Evolutionary conservation across 1,140 invertebrate species (phyloP).

Genomic region (Coptotermes formosanus): DNA sequence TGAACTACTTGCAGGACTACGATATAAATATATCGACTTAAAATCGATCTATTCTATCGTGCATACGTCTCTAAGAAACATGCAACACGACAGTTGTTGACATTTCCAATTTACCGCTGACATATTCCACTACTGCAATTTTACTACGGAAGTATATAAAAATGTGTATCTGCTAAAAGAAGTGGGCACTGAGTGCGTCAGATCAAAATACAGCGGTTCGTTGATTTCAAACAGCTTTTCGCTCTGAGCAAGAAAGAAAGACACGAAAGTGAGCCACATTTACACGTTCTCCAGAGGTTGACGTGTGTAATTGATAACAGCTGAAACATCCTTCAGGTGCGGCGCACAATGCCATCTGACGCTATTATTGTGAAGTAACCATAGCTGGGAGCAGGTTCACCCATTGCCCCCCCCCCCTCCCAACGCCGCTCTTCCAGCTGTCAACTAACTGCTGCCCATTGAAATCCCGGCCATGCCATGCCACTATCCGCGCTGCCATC

Average conservation of each 20-base stretch:
- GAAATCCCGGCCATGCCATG: slow-evolving; percentile 8
- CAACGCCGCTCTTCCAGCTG: neutral
- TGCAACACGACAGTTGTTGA: too few species aligned
- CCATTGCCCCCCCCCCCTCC: neutral
- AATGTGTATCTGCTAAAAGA: too few species aligned
- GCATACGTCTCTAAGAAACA: too few species aligned
- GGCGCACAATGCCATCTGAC: neutral
- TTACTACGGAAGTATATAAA: too few species aligned
- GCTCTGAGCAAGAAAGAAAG: neutral
- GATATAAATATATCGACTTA: too few species aligned
- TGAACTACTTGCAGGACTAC: too few species aligned
- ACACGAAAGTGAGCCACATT: neutral
- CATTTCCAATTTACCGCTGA: too few species aligned
- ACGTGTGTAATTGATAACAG: neutral
- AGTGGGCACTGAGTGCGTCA: too few species aligned
- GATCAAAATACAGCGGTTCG: too few species aligned
- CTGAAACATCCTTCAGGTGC: neutral
- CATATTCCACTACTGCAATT: too few species aligned
- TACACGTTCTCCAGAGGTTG: neutral
- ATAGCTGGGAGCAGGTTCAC: neutral
- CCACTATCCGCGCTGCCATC: slow-evolving; percentile 6
- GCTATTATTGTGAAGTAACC: slow-evolving; percentile 12
- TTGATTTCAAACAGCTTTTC: too few species aligned
- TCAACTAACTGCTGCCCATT: slow-evolving; percentile 15
- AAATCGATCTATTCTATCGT: too few species aligned